Evolutionary conservation across 2,113 vertebrate species (phyloP).

Genomic region (Tapirus terrestris): DNA sequence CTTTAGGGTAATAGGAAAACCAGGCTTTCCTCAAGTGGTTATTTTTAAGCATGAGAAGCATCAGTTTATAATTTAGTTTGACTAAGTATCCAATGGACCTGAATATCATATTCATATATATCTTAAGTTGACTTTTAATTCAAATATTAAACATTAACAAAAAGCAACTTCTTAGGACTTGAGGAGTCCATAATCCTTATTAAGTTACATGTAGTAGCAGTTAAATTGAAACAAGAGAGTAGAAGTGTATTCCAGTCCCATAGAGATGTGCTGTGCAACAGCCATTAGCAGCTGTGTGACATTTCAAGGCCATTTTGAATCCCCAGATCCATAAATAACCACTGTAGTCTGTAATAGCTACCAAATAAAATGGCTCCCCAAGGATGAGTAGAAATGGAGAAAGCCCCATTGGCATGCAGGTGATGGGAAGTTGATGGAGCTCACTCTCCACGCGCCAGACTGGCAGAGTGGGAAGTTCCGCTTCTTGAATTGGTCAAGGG

Average conservation of each 20-base stretch:
- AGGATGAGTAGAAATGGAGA: neutral
- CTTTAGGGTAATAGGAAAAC: conserved; percentile 31
- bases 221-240: neutral
- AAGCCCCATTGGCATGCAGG: neutral
- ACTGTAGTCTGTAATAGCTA: neutral
- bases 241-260: neutral
- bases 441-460: neutral
- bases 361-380: neutral
- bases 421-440: neutral
- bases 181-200: neutral
- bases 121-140: neutral
- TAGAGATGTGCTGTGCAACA: neutral
- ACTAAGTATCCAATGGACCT: neutral
- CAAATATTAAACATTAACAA: neutral
- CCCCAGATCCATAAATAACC: neutral
- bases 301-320: neutral
- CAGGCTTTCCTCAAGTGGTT: neutral
- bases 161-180: neutral
- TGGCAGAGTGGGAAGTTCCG: neutral
- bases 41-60: neutral
- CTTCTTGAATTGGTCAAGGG: neutral
- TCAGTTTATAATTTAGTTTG: neutral
- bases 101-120: neutral
- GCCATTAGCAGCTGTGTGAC: neutral
- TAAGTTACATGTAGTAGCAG: neutral